Conservation (phyloP, 2,797 vertebrate genomes). For the Cuniculus paca region DNA sequence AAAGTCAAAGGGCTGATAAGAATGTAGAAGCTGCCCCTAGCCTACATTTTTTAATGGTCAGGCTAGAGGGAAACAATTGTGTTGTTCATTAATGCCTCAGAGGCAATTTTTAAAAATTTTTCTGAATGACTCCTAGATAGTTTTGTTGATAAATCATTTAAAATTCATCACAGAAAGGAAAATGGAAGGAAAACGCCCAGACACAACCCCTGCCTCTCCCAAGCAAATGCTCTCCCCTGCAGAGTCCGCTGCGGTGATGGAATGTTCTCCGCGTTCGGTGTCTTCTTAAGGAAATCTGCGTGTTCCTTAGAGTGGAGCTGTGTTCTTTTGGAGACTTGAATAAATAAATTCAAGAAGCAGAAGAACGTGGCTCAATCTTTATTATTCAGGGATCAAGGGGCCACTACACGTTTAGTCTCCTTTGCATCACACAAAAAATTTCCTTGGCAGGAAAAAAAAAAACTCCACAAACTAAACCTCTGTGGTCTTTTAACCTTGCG, state of each 20-base stretch:
- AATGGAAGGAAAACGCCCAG: neutral
- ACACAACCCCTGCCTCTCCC: no score
- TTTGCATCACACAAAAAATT: neutral
- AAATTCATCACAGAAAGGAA: neutral
- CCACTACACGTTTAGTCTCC: neutral
- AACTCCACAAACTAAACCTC: neutral
- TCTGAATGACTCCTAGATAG: neutral
- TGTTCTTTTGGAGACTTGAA: neutral
- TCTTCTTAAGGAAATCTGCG: neutral
- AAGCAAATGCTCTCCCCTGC: no score
- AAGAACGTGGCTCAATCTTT: neutral
- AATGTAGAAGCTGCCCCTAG: neutral
- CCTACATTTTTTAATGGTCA: neutral
- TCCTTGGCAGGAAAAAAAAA: neutral
- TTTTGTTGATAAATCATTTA: slow-evolving; percentile 1
- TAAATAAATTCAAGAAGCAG: neutral
- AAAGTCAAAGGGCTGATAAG: neutral
- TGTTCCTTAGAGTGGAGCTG: neutral
- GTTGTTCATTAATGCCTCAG: neutral
- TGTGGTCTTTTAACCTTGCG: accelerated
- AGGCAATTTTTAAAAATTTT: neutral
- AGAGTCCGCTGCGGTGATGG: neutral
- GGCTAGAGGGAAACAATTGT: neutral
- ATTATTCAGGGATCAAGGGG: neutral
- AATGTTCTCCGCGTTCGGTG: neutral